Evolutionary conservation across 2,888 invertebrate species (phyloP), one percentile per base, ranked within the genome.

Genomic region (Amiota communis): DNA sequence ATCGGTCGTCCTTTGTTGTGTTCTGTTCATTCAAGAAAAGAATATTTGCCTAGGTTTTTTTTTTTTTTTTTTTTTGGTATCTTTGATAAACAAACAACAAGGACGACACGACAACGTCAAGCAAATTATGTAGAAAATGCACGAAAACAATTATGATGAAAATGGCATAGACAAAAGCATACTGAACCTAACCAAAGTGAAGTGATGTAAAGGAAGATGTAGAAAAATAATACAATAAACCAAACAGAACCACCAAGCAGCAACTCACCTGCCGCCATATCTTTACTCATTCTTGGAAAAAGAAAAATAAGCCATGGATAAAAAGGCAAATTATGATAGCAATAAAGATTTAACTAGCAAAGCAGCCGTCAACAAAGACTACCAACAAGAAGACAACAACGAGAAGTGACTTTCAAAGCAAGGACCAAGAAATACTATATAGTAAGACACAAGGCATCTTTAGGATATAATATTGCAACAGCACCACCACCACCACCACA

Each of bases 321-420:
- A 83, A 83, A 85, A 36, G 36, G 84, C 86, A 83, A 83, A 85
- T 85, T 83, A 85, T 83, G 83, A 83, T 83, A 85, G 85, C 83
- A 83, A 83, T 83, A 85, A 85, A 83, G 83, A 83, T 85, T 83
- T 83, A 85, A 83, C 85, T 83, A 83, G 82, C 79, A 20, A 48
- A 59, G 59, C 59, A 59, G 59, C 15, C 63, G 65, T 17, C 71
- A 23, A 48, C 80, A 76, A 76, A 76, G 15, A 15, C 59, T 3
- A 36, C n/a, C n/a, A n/a, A n/a, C 36, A 36, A 36, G 2, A 23
- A 23, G 23, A 23, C 36, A 36, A 36, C 36, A 36, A 36, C 36
- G 71, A 47, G 67, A 12, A 48, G 17, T 36, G 36, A 36, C 36
- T 36, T 36, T 36, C 36, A 36, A 46, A 36, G 64, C 51, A 23